Conservation (phyloP, 2,888 invertebrate genomes). For the Cheilosia impressa region DNA sequence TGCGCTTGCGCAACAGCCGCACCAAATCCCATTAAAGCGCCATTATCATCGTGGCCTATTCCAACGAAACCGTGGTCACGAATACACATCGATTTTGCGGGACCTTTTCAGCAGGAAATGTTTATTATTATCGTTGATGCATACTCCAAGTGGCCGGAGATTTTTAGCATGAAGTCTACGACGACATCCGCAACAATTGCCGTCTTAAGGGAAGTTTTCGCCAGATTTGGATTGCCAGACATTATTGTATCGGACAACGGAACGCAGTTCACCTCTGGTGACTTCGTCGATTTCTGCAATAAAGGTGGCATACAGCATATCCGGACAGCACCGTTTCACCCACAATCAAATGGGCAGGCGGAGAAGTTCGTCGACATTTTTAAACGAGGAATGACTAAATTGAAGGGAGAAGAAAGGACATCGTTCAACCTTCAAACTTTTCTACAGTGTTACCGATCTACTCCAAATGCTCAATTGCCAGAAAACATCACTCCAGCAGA, state of each 20-base stretch:
- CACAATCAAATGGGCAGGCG: conserved; percentile 75
- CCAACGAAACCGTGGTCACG: conserved; percentile 79
- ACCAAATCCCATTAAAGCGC: conserved; percentile 76
- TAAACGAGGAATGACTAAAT: conserved; percentile 26
- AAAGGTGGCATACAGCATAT: too few species aligned
- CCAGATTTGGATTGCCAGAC: conserved; percentile 53
- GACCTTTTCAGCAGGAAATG: conserved; percentile 76
- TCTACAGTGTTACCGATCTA: conserved; percentile 30
- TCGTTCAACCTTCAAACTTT: conserved; percentile 20
- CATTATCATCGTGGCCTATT: conserved; percentile 71
- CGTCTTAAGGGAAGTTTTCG: conserved; percentile 40
- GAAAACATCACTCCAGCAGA: conserved; percentile 42
- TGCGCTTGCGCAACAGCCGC: conserved; percentile 73
- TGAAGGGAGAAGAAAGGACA: conserved; percentile 18
- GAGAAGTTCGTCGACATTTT: conserved; percentile 76
- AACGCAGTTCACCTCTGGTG: too few species aligned
- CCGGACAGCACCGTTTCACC: conserved; percentile 70
- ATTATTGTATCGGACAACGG: too few species aligned
- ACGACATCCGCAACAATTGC: conserved; percentile 23
- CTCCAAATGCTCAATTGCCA: conserved; percentile 28
- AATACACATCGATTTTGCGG: conserved; percentile 83
- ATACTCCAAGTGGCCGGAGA: conserved; percentile 57
- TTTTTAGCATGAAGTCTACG: conserved; percentile 36
- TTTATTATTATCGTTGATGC: conserved; percentile 57
- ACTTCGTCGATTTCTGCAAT: not conserved